Base-by-base conservation (phyloP, 2,888 invertebrate species). In the Tryphoninae sp. region DNA sequence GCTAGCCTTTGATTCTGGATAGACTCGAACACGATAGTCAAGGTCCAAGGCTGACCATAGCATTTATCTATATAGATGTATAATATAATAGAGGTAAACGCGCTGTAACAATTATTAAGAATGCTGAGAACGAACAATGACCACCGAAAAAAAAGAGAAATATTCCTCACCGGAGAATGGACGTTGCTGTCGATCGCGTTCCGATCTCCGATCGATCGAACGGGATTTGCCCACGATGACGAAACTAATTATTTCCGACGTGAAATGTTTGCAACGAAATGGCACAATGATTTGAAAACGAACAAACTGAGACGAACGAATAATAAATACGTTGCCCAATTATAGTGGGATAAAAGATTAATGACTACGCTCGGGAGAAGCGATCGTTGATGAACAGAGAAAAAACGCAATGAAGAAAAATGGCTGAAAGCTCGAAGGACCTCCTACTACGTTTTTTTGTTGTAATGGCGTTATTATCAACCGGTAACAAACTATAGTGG, bases 21-120 rank as follows among this genome's bases (percentile, higher is more conserved):
- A 69, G 71, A 65, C 75, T 61, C 53, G 78, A 74, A 65, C 71
- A 53, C 65, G 53, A 78, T 75, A 75, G 81, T 81, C 82, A 84
- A 84, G 82, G 84, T 84, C 80, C 82, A 80, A 80, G 82, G 78
- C 69, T 77, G 69, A 59, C 42, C 75, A 42, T 33, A 59, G 40
- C 2, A 49, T 23, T 33, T 33, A 33, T n/a, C 51, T 13, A 13
- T 16, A 16, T 13, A 51, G 51, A 13, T 51, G 51, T n/a, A 13
- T 51, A 33, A 13, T 51, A 33, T 33, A 33, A 61, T n/a, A 33
- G 22, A 61, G 33, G 23, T 51, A n/a, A 16, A 51, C 33, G 55
- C 33, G 22, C 45, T 58, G 45, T 51, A 61, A 62, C 19, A 49
- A 65, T 67, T 62, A 53, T 78, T 59, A 9, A 40, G 42, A 51